Evolutionary conservation across 2,797 vertebrate species (phyloP), one percentile per base, ranked within the genome.

Genomic region (Urosaurus nigricauda): DNA sequence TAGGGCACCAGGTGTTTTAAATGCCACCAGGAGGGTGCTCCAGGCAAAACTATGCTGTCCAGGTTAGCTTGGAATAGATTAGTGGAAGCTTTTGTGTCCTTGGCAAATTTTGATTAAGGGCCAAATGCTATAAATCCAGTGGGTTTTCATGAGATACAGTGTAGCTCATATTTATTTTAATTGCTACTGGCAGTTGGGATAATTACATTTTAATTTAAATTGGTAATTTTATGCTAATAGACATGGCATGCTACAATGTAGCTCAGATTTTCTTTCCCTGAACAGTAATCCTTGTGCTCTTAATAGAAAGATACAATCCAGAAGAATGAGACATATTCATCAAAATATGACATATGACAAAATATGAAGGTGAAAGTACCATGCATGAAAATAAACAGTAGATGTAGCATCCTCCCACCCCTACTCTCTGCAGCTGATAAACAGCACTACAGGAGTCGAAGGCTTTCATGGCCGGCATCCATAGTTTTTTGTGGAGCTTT

Each of bases 171-270:
- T 86, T 91, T 93, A 94, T 95, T 90, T 91, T 90, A 26, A 94
- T 92, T 65, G 89, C 89, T 91, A 88, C 83, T 93, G 97, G 93
- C 95, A 96, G 92, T 96, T 96, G 95, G 94, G 94, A 96, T 96
- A 97, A 97, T 96, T 96, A 95, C 92, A 94, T 96, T 96, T 97
- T 93, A 96, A 97, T 97, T 97, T 97, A 96, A 97, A 97, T 97
- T 96, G 94, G 92, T 96, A 97, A 97, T 97, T 96, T 96, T 96
- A 95, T 96, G 95, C 95, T 95, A 96, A 96, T 93, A 94, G 96
- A 79, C 94, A 95, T 91, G 84, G 40, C 91, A 81, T 58, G 78
- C 56, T 35, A 92, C 43, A 35, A 92, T 92, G 90, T 88, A 90
- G 24, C 93, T 90, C 68, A 94, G 93, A 90, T 94, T 95, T 58